Evolutionary conservation across 2,888 invertebrate species (phyloP), one percentile per base, ranked within the genome.

Genomic region (Hyposoter dolosus): DNA sequence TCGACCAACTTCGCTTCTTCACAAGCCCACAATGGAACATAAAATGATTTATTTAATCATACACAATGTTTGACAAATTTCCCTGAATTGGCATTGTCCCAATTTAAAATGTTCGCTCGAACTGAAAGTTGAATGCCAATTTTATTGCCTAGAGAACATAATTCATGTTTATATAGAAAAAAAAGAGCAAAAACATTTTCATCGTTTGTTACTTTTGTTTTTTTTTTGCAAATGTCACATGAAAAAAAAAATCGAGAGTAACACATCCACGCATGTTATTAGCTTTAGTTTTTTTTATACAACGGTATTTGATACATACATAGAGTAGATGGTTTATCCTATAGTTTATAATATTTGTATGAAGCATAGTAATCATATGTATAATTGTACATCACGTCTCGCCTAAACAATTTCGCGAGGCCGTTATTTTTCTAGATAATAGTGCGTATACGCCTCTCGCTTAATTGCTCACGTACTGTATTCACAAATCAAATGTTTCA

Each of bases 321-420:
- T 69, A 82, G 71, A 84, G 75, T 82, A 78, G 76, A 82, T 81
- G 63, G 19, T 66, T 87, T 74, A 79, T 74, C 69, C 76, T 78
- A 77, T 75, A 66, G 66, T 75, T 75, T 84, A 77, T 68, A 82
- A 77, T 68, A 82, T 88, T 69, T 75, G 66, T 87, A 87, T 87
- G 87, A 87, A 83, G 85, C 80, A 82, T 28, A 28, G 82, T 78
- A 82, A 83, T 83, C 75, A 87, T 84, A 85, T 85, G 63, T 88
- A 87, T 85, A 87, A 87, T 87, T 88, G 87, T 87, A 88, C 87
- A 87, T 72, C 66, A 77, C 76, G 85, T 75, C 76, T 80, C 85
- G 76, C 85, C 76, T 7, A 80, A 71, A 17, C n/a, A 69, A 45
- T 32, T 32, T 45, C 76, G 83, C 83, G 78, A 69, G 80, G 66